Evolutionary conservation across 2,888 invertebrate genomes (phyloP).

Genomic region (Polietes domitor): DNA sequence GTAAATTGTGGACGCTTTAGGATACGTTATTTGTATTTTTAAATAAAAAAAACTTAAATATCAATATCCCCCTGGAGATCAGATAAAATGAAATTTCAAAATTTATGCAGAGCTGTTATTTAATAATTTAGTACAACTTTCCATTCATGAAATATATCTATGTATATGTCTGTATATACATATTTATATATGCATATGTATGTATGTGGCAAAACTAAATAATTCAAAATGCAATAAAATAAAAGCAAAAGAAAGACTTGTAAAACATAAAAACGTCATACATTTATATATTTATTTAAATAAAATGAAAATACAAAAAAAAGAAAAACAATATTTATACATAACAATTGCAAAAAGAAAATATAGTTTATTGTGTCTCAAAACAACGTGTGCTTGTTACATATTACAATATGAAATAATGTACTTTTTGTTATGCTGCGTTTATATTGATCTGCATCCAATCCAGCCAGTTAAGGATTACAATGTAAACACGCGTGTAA

Average conservation of each 20-base stretch:
- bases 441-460: no score
- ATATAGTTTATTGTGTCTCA: slow-evolving; percentile 13
- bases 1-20: no score
- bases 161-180: background rate
- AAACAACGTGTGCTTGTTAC: no score
- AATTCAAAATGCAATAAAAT: slow-evolving; percentile 66
- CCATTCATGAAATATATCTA: background rate
- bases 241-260: slow-evolving; percentile 80
- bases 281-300: slow-evolving; percentile 71
- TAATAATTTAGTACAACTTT: background rate
- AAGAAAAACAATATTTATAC: slow-evolving; percentile 62
- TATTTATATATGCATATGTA: background rate
- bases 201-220: background rate
- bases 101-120: background rate
- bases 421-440: no score
- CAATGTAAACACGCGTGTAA: no score
- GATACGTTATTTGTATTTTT: no score
- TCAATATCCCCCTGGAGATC: no score
- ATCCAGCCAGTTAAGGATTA: no score
- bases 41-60: no score
- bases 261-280: slow-evolving; percentile 75
- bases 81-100: no score
- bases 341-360: slow-evolving; percentile 45
- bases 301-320: slow-evolving; percentile 65
- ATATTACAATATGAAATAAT: background rate